phyloP scores from a whole-genome alignment of 2,113 vertebrate species.

The Amphilophus citrinellus region DNA sequence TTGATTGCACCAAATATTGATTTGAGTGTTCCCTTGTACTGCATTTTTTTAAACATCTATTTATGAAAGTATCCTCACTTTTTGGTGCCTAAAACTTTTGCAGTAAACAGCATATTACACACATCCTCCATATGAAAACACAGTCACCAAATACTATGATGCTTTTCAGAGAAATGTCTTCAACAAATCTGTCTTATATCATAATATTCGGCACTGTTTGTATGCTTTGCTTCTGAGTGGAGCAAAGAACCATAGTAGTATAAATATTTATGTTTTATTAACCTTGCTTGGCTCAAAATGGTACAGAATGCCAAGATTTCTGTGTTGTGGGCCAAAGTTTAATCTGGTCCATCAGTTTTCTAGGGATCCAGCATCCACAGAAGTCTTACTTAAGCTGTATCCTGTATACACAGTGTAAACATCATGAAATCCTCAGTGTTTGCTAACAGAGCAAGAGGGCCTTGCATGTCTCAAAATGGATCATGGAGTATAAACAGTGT shows the following conservation, averaged over 20 bases:
- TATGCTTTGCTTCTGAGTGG: slow-evolving; percentile 53
- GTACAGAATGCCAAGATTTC: slow-evolving; percentile 68
- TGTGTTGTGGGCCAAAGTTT: slow-evolving; percentile 62
- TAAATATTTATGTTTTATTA: slow-evolving; percentile 81
- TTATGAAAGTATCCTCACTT: neutral
- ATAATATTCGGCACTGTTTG: slow-evolving; percentile 51
- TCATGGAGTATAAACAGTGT: slow-evolving; percentile 81
- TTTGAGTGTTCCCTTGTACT: neutral
- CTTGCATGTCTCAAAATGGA: slow-evolving; percentile 79
- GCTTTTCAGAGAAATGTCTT: slow-evolving; percentile 45
- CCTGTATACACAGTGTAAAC: slow-evolving; percentile 83
- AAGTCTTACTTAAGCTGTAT: slow-evolving; percentile 80
- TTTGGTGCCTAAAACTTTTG: neutral
- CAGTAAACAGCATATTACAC: neutral
- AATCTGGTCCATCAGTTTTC: slow-evolving; percentile 80
- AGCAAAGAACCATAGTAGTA: slow-evolving; percentile 58
- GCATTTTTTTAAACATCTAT: neutral
- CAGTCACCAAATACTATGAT: slow-evolving; percentile 25
- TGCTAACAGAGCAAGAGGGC: slow-evolving; percentile 64
- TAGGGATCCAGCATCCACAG: slow-evolving; percentile 60
- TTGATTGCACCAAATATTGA: neutral
- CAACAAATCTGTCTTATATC: slow-evolving; percentile 68
- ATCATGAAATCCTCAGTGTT: slow-evolving; percentile 78
- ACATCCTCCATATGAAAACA: slow-evolving; percentile 16
- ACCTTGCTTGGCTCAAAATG: slow-evolving; percentile 71